These are phyloP conservation scores for Zapus hudsonius DNA, from an alignment of 2,113 vertebrate genomes.

Conservation along the genomic window DNA sequence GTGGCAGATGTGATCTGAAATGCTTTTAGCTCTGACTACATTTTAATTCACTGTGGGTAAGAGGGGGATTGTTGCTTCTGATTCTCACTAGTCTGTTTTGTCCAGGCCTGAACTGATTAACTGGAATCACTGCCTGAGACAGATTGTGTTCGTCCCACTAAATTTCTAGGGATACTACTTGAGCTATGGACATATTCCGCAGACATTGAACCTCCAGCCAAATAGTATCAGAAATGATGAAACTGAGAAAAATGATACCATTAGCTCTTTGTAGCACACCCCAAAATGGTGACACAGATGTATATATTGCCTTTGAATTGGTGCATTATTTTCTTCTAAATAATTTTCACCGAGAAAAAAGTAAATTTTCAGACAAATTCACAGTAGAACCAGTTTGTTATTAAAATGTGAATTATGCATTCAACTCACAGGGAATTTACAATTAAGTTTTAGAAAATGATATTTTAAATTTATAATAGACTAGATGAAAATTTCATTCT, in stretches of 20 bases:
- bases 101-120: neutral
- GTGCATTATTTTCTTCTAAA: neutral
- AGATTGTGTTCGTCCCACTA: neutral
- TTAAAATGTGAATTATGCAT: neutral
- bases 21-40: neutral
- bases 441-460: neutral
- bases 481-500: neutral
- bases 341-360: neutral
- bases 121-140: neutral
- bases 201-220: neutral
- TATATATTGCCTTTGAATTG: neutral
- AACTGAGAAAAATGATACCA: neutral
- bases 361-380: neutral
- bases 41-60: neutral
- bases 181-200: neutral
- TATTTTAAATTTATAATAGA: neutral
- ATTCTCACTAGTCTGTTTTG: neutral
- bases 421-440: neutral
- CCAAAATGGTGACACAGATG: neutral
- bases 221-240: neutral
- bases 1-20: neutral
- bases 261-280: neutral
- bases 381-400: neutral
- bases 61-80: neutral
- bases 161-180: neutral